phyloP scores from a whole-genome alignment of 2,888 invertebrate species.

The Venusia cambrica region DNA sequence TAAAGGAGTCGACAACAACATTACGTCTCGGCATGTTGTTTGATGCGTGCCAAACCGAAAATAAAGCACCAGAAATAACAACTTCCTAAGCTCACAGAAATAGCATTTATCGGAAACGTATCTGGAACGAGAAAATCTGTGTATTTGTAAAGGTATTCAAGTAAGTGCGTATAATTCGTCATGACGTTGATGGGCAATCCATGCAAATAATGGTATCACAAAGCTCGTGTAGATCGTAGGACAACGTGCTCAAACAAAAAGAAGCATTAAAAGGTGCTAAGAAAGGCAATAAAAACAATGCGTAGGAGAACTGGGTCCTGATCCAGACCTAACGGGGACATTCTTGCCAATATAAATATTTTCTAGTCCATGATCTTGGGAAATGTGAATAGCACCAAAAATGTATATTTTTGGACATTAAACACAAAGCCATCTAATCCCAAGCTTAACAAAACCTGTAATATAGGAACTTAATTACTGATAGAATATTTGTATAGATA shows the following conservation, averaged over 20 bases:
- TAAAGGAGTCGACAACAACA: slow-evolving; percentile 6
- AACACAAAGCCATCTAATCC: too few relatives aligned
- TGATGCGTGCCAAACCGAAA: slow-evolving; percentile 27
- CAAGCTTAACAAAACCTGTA: too few relatives aligned
- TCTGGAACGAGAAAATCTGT: slow-evolving; percentile 26
- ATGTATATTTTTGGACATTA: too few relatives aligned
- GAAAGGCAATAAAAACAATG: too few relatives aligned
- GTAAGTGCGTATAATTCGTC: slow-evolving; percentile 11
- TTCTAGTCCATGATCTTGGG: too few relatives aligned
- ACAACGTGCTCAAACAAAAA: slow-evolving; percentile 25
- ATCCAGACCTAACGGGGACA: too few relatives aligned
- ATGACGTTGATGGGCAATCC: slow-evolving; percentile 15
- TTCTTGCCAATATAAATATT: too few relatives aligned
- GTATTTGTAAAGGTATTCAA: slow-evolving; percentile 26
- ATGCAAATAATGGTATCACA: slow-evolving; percentile 17
- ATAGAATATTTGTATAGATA: too few relatives aligned
- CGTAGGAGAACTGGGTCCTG: too few relatives aligned
- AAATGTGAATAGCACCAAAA: too few relatives aligned
- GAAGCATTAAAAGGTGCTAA: slow-evolving; percentile 30
- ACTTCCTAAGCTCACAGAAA: slow-evolving; percentile 29
- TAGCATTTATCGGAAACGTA: slow-evolving; percentile 30
- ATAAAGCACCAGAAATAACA: slow-evolving; percentile 32
- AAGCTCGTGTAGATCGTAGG: slow-evolving; percentile 15
- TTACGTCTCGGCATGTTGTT: slow-evolving; percentile 19
- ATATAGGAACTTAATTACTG: too few relatives aligned